Evolutionary conservation across 2,888 invertebrate genomes (phyloP).

Genomic region (Ophion ellenae): DNA sequence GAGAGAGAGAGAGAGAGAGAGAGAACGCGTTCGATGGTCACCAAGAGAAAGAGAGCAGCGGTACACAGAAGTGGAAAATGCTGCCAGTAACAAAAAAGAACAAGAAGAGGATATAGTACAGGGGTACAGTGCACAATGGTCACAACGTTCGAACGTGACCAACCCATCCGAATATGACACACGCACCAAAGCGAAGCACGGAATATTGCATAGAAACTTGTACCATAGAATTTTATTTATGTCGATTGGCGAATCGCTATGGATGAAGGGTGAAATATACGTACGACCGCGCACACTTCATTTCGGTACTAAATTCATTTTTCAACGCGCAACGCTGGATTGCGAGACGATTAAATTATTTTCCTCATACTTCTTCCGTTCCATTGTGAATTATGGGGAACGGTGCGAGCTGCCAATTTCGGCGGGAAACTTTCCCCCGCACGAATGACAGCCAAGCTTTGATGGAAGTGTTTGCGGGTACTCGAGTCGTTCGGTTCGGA

Average conservation of each 20-base stretch:
- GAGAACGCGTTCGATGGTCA: conserved; percentile 55
- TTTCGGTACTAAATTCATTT: background rate
- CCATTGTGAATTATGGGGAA: background rate
- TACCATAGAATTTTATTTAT: conserved; percentile 54
- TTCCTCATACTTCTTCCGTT: background rate
- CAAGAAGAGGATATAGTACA: conserved; percentile 4
- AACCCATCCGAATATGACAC: conserved; percentile 70
- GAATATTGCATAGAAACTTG: conserved; percentile 40
- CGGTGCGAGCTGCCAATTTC: background rate
- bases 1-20: conserved; percentile 41
- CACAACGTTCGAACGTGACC: conserved; percentile 73
- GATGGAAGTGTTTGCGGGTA: background rate
- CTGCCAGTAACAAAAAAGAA: conserved; percentile 37
- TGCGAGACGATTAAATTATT: background rate
- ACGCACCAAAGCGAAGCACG: conserved; percentile 28
- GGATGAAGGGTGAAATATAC: conserved; percentile 18
- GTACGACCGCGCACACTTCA: background rate
- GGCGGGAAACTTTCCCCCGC: background rate
- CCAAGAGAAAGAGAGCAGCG: conserved; percentile 55
- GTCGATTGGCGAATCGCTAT: conserved; percentile 34
- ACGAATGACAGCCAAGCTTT: background rate
- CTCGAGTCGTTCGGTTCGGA: background rate
- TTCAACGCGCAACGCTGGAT: background rate
- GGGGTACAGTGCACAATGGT: conserved; percentile 68
- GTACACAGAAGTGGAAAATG: conserved; percentile 68